Evolutionary conservation across 1,140 invertebrate species (phyloP).

Genomic region (Aphelenchoides fujianensis): DNA sequence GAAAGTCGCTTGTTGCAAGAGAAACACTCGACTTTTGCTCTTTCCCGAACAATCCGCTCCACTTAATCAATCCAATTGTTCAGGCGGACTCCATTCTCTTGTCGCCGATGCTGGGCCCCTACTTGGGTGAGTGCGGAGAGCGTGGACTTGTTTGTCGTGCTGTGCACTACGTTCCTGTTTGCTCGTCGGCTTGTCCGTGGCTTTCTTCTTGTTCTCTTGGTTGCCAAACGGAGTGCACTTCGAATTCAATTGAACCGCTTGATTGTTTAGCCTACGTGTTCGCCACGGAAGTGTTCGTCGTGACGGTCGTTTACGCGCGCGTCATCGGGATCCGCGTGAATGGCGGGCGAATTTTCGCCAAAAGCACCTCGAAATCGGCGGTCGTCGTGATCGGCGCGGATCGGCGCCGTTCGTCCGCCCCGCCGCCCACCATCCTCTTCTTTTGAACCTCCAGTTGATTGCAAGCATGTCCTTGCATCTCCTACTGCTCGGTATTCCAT

Average conservation of each 20-base stretch:
- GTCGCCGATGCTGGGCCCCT: conserved; percentile 3
- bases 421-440: not conserved
- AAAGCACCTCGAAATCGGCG: not conserved
- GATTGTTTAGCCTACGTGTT: conserved; percentile 9
- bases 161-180: too few species aligned
- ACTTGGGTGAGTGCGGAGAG: conserved; percentile 1
- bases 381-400: not conserved
- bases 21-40: too few species aligned
- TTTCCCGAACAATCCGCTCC: too few species aligned
- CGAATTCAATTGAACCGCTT: conserved; percentile 3
- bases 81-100: not conserved
- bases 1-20: too few species aligned
- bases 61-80: too few species aligned
- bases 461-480: too few species aligned
- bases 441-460: too few species aligned
- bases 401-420: not conserved
- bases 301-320: not conserved
- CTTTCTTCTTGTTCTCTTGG: too few species aligned
- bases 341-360: not conserved
- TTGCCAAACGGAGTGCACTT: not conserved
- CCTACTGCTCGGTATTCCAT: too few species aligned
- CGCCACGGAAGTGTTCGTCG: conserved; percentile 5
- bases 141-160: too few species aligned
- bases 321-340: not conserved
- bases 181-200: too few species aligned